phyloP scores from a whole-genome alignment of 1,140 invertebrate species.

The Vanessa atalanta region DNA sequence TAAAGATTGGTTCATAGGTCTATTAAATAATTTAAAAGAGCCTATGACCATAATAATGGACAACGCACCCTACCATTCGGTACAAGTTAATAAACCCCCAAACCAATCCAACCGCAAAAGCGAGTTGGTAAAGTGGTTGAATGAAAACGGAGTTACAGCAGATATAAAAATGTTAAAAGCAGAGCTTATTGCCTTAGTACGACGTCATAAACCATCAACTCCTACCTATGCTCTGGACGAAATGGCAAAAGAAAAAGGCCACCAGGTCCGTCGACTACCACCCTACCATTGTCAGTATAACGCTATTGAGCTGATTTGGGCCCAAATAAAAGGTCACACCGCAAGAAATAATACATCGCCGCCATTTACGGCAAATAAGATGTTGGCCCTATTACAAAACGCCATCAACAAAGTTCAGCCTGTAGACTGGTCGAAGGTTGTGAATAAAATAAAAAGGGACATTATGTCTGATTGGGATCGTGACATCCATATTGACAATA shows the following conservation, averaged over 20 bases:
- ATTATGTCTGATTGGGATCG: conserved; percentile 18
- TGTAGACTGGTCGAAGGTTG: conserved; percentile 2
- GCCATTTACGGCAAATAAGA: background rate
- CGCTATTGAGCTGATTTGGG: background rate
- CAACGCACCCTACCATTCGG: conserved; percentile 45
- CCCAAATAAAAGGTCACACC: background rate
- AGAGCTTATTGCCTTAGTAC: conserved; percentile 28
- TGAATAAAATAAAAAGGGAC: conserved; percentile 10
- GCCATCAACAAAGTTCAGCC: background rate
- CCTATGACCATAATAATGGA: conserved; percentile 23
- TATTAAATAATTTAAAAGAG: too few species aligned
- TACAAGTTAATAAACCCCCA: conserved; percentile 33
- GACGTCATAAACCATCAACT: background rate
- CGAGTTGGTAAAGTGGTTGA: background rate
- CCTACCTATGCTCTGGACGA: background rate
- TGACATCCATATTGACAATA: conserved; percentile 6
- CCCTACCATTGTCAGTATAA: background rate
- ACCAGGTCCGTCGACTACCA: background rate
- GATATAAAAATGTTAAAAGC: background rate
- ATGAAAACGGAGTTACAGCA: background rate
- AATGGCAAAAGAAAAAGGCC: too few species aligned
- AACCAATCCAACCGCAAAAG: background rate
- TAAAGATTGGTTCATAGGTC: too few species aligned
- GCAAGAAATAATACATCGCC: conserved; percentile 1
- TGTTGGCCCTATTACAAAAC: background rate